A percentile compares a stretch with the other conserved stretches of the same genome.
Conservation (phyloP, 2,797 vertebrate genomes). For the Mormyrops boulengeri region DNA sequence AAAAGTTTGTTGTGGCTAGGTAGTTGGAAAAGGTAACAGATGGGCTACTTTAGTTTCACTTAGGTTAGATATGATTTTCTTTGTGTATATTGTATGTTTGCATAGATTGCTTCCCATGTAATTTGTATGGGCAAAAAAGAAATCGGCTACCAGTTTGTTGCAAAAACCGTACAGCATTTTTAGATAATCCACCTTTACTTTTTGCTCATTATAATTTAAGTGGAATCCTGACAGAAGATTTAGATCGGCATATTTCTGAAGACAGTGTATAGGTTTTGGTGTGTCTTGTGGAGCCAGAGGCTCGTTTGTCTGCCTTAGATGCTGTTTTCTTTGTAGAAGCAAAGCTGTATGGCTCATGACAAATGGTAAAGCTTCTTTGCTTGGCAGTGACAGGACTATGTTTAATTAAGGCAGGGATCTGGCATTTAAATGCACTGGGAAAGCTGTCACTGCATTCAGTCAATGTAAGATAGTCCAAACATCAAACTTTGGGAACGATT, state of each 20-base stretch:
- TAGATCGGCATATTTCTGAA: not conserved
- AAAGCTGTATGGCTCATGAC: not conserved
- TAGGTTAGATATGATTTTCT: not conserved
- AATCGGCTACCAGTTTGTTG: not conserved
- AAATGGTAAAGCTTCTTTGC: not conserved
- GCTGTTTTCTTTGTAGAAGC: not conserved
- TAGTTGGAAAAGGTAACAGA: not conserved
- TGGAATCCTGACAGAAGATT: not conserved
- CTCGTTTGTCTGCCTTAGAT: not conserved
- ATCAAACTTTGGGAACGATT: not conserved
- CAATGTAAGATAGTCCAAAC: not conserved
- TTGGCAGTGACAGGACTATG: not conserved
- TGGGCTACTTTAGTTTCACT: not conserved
- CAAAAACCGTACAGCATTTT: not conserved
- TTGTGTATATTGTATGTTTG: not conserved
- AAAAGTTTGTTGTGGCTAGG: not conserved
- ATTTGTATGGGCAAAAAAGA: not conserved
- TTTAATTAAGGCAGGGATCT: not conserved
- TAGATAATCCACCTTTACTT: not conserved
- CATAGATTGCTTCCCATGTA: not conserved
- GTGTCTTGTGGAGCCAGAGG: not conserved
- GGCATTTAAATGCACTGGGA: not conserved
- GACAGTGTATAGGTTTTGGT: not conserved
- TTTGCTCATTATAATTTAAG: not conserved
- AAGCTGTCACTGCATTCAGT: not conserved